These are phyloP conservation scores for Nettapus auritus DNA, from an alignment of 2,113 vertebrate genomes.

Conservation along the genomic window DNA sequence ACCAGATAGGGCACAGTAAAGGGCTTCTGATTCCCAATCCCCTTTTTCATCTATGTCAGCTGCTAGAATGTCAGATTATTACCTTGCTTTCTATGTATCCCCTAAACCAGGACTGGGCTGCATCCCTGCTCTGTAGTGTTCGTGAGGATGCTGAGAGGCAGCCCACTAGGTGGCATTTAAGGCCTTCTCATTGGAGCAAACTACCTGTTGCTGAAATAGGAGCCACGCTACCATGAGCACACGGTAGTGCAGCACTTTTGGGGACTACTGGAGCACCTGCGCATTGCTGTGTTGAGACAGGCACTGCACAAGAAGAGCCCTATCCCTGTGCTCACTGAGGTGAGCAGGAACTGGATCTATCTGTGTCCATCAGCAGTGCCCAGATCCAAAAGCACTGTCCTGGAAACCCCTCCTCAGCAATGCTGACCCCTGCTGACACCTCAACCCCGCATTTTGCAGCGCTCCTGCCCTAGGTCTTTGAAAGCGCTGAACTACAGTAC, in stretches of 20 bases:
- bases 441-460: not conserved
- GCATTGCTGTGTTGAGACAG: not conserved
- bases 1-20: fast-evolving
- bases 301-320: not conserved
- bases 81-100: fast-evolving
- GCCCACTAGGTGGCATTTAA: slow-evolving; percentile 68
- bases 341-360: not conserved
- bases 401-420: not conserved
- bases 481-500: not conserved
- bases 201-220: not conserved
- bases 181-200: not conserved
- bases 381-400: not conserved
- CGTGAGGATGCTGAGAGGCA: not conserved
- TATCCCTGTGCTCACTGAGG: not conserved
- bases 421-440: not conserved
- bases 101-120: not conserved
- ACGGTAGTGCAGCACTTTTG: fast-evolving
- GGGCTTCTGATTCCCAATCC: not conserved
- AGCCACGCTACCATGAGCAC: fast-evolving
- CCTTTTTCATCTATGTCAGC: not conserved
- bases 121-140: not conserved
- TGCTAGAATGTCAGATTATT: not conserved
- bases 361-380: not conserved
- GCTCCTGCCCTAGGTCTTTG: not conserved
- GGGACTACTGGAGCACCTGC: not conserved